These are phyloP conservation scores for Littorina saxatilis DNA, from an alignment of 1,140 invertebrate species.

Conservation along the genomic window DNA sequence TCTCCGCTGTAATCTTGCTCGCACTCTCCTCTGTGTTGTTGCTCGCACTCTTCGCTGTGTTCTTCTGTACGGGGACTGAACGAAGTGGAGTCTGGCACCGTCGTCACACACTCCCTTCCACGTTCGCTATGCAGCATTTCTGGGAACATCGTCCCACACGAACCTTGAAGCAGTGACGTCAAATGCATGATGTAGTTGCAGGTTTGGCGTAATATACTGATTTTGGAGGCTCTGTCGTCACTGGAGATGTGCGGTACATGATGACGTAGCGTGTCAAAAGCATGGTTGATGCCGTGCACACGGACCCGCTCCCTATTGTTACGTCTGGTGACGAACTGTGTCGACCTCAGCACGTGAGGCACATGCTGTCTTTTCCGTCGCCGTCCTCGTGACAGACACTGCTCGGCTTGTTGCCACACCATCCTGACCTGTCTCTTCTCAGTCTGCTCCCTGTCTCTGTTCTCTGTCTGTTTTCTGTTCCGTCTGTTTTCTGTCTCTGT, in stretches of 20 bases:
- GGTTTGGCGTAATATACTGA: slow-evolving; percentile 38
- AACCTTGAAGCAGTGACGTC: slow-evolving; percentile 5
- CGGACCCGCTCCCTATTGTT: slow-evolving; percentile 41
- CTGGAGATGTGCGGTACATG: slow-evolving; percentile 16
- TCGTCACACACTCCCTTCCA: no score
- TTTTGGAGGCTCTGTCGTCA: slow-evolving; percentile 43
- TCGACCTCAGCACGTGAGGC: slow-evolving; percentile 32
- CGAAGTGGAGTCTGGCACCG: no score
- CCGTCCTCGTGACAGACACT: background rate
- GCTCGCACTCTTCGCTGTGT: no score
- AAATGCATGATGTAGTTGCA: slow-evolving; percentile 39
- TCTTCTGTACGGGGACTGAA: no score
- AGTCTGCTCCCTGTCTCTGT: background rate
- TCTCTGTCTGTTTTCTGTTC: background rate
- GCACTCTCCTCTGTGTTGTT: no score
- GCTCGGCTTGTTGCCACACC: background rate
- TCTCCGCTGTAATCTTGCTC: no score
- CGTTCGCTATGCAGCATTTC: no score
- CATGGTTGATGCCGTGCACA: slow-evolving; percentile 40
- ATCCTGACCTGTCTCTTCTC: no score
- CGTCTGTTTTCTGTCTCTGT: background rate
- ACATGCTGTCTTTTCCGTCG: slow-evolving; percentile 38
- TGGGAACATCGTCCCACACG: no score
- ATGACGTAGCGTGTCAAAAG: slow-evolving; percentile 40
- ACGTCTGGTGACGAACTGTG: slow-evolving; percentile 38